Percentiles rank a stretch among this genome's conserved stretches.
These are phyloP conservation scores for Gadus chalcogrammus DNA, from an alignment of 2,113 vertebrate genomes.

Conservation along the genomic window DNA sequence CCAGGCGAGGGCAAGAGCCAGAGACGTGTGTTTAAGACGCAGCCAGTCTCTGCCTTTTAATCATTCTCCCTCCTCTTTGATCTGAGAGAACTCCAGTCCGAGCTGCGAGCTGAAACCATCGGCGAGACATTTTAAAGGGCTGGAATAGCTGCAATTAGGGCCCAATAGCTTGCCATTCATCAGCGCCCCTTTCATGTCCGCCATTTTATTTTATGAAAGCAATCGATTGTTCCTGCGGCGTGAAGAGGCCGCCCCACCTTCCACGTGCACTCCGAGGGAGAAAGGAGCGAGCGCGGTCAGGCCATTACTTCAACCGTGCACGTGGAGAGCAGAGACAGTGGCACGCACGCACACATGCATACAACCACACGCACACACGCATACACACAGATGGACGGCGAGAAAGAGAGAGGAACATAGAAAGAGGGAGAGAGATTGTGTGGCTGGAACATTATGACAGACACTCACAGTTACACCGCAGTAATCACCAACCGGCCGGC, in stretches of 20 bases:
- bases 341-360: not conserved
- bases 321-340: slow-evolving; percentile 27
- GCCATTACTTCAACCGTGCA: slow-evolving; percentile 32
- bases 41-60: slow-evolving; percentile 51
- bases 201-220: slow-evolving; percentile 69
- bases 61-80: slow-evolving; percentile 65
- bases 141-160: slow-evolving; percentile 70
- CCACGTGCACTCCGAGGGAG: slow-evolving; percentile 42
- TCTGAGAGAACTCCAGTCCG: slow-evolving; percentile 59
- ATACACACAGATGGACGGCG: slow-evolving; percentile 4
- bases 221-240: slow-evolving; percentile 62
- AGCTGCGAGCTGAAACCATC: slow-evolving; percentile 62
- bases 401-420: not conserved
- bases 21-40: slow-evolving; percentile 54
- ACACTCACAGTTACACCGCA: slow-evolving; percentile 51
- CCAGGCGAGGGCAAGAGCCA: slow-evolving; percentile 53
- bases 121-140: slow-evolving; percentile 67
- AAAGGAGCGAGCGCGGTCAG: slow-evolving; percentile 40
- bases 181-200: slow-evolving; percentile 65
- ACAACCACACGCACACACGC: not conserved
- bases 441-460: slow-evolving; percentile 42
- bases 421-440: slow-evolving; percentile 14
- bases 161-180: slow-evolving; percentile 67
- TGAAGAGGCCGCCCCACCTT: slow-evolving; percentile 42
- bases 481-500: slow-evolving; percentile 41